Conservation (phyloP, 2,113 vertebrate genomes). For the Daboia siamensis region DNA sequence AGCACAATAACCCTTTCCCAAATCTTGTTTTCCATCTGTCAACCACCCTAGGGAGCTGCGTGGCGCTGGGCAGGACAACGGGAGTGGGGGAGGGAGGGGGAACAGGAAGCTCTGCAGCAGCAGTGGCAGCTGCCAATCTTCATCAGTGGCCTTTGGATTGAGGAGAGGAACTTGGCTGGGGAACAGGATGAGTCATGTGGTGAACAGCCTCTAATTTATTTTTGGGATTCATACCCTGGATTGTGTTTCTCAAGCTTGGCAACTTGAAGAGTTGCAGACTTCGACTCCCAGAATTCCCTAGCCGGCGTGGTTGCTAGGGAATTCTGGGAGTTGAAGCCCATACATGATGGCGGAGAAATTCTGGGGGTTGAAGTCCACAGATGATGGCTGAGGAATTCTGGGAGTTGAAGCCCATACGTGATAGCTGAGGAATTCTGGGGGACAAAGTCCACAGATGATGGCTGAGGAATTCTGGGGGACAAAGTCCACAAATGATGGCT, state of each 20-base stretch:
- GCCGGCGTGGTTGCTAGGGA: neutral
- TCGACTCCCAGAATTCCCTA: neutral
- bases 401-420: no score
- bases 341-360: no score
- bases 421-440: no score
- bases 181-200: neutral
- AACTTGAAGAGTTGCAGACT: neutral
- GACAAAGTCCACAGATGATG: no score
- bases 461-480: no score
- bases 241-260: neutral
- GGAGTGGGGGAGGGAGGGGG: neutral
- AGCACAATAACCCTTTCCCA: conserved; percentile 54
- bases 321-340: no score
- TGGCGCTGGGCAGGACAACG: neutral
- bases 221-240: neutral
- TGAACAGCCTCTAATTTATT: neutral
- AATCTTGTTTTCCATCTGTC: conserved; percentile 73
- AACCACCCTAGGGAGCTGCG: conserved; percentile 19
- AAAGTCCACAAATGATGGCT: no score
- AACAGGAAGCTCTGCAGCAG: neutral
- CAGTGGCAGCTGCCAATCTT: neutral
- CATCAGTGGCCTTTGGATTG: neutral
- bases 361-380: no score
- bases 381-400: no score
- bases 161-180: neutral